Evolutionary conservation across 2,113 vertebrate species (phyloP).

Genomic region (Hyaena hyaena): DNA sequence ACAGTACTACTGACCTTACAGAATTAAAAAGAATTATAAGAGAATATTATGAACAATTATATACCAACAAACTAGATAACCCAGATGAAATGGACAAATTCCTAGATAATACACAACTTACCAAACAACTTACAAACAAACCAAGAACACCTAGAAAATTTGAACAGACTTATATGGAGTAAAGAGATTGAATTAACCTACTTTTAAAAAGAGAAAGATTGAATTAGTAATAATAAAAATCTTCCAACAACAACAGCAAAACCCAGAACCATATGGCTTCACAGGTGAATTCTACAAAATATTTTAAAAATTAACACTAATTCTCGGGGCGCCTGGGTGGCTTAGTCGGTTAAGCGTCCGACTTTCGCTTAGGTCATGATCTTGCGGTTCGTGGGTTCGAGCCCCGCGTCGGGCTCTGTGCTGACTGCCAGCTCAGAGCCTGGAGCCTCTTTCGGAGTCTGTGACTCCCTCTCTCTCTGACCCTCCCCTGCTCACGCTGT

Average conservation of each 20-base stretch:
- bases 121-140: neutral
- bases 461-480: no score
- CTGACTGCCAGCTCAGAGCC: no score
- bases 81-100: neutral
- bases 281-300: neutral
- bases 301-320: neutral
- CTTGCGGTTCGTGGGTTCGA: no score
- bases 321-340: no score
- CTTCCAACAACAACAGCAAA: neutral
- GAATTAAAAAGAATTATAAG: neutral
- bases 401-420: no score
- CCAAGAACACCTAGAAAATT: neutral
- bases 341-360: no score
- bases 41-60: neutral
- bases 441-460: no score
- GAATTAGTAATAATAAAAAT: no score
- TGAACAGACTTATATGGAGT: neutral
- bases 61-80: neutral
- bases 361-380: no score
- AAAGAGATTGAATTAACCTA: neutral
- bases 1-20: neutral
- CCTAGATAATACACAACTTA: neutral
- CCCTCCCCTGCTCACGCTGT: no score
- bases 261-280: neutral
- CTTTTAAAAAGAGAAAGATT: neutral